Evolutionary conservation across 2,797 vertebrate genomes (phyloP), one percentile per base, ranked within the genome.

Genomic region (Podargus strigoides): DNA sequence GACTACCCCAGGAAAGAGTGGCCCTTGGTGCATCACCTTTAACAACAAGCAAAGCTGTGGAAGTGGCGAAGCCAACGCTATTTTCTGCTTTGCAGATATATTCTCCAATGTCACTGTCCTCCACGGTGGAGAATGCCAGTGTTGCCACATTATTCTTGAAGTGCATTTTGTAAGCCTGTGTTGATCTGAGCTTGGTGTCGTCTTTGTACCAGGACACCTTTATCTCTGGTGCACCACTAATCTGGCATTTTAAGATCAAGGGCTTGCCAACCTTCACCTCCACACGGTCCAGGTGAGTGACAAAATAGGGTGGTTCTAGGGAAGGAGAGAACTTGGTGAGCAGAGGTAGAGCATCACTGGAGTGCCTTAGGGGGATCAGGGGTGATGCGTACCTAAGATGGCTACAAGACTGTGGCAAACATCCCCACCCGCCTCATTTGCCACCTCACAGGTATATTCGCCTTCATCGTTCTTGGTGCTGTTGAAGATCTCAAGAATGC

Each of bases 31-130:
- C 42, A 93, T 98, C 98, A 99, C 99, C 99, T 97, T 98, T 98
- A 84, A 99, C 98, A 55, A 96, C 98, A 81, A 99, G 98, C 68
- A 96, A 97, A 90, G 99, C 98, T 44, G 97, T 98, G 93, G 99
- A 98, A 75, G 98, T 98, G 27, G 98, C 96, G 0, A 98, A 98
- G 60, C 99, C 99, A 24, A 99, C 99, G 1, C 93, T 98, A 95
- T 99, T 99, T 97, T 99, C 99, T 80, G 99, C 99, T 97, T 99
- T 99, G 88, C 99, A 99, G 56, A 98, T 97, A 50, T 99, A 99
- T 83, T 99, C 97, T 55, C 99, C 99, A 58, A 98, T 98, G 28
- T 99, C 98, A 93, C 97, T 98, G 2, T 97, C 95, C 30, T 99
- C 98, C 70, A 98, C 94, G 7, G 96, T 96, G 73, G 97, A 98